Base-by-base conservation (phyloP, 2,797 vertebrate genomes). In the Zenarchopterus dispar region DNA sequence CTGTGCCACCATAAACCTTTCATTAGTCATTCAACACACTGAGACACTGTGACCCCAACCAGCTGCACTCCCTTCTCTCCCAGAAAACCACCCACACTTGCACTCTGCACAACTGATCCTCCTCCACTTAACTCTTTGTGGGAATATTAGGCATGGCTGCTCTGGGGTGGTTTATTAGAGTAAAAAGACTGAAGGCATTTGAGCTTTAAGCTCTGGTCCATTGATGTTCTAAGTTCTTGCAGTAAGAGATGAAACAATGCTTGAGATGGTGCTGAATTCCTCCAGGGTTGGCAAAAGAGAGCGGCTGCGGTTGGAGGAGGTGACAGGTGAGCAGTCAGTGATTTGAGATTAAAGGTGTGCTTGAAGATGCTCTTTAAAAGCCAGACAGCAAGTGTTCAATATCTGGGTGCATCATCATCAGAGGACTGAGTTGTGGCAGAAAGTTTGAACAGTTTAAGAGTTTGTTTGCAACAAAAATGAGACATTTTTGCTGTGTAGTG, bases 151-250 rank as follows among this genome's bases (percentile, higher is more conserved):
- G 61, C 73, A 73, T 47, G 46, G 64, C 62, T 62, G 33, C 53
- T 70, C 72, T 47, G 43, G 64, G 51, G 62, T 44, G 67, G 54
- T 80, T 73, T 80, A 88, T 84, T 80, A 85, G 82, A 80, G 70
- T 69, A 71, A 78, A 82, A 77, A 55, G 17, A 18, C 78, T 79
- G 80, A 75, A 66, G 74, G 78, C 75, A 81, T 88, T 89, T 81
- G 62, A 39, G 43, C 79, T 81, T 73, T 73, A 81, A 86, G 72
- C 79, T 82, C 55, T 62, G 62, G 31, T 75, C 77, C 77, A 86
- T 84, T 89, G 87, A 92, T 87, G 80, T 87, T 82, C 76, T 68
- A 80, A 78, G 77, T 86, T 85, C 77, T 82, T 84, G 70, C 86
- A 77, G 54, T 82, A 51, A 52, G 73, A 87, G 78, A 89, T 86